Conservation (phyloP, 53 echinoderm and acorn worm species). For the Crossaster papposus region DNA sequence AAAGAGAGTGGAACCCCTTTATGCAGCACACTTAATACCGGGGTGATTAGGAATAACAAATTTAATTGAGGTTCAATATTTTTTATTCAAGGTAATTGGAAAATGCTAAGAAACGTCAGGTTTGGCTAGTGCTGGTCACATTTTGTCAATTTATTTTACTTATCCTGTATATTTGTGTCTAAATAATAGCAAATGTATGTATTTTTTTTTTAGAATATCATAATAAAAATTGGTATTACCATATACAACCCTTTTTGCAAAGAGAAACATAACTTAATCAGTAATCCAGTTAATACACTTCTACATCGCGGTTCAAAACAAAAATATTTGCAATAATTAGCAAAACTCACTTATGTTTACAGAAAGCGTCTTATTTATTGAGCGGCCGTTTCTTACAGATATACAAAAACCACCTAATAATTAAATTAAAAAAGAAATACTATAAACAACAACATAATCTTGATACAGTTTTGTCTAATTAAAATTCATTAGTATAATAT, state of each 20-base stretch:
- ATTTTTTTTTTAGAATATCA: neutral
- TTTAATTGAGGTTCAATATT: no score
- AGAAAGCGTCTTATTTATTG: neutral
- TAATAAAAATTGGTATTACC: neutral
- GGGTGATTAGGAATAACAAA: no score
- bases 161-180: no score
- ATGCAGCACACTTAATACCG: no score
- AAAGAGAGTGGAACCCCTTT: no score
- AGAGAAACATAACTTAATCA: neutral
- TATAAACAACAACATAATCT: slow-evolving; percentile 30
- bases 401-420: slow-evolving; percentile 30
- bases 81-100: no score
- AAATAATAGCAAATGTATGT: neutral
- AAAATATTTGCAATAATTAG: neutral
- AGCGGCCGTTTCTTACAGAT: slow-evolving; percentile 10
- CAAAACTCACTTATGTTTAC: neutral
- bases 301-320: neutral
- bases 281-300: neutral
- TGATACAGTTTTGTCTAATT: neutral
- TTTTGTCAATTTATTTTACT: no score
- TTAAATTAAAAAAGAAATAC: neutral
- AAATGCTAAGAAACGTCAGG: no score
- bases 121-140: no score
- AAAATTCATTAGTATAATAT: slow-evolving; percentile 50
- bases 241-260: neutral